These are phyloP conservation scores for Cryptoleucopteryx plumbea DNA, from an alignment of 2,113 vertebrate genomes.

Conservation along the genomic window DNA sequence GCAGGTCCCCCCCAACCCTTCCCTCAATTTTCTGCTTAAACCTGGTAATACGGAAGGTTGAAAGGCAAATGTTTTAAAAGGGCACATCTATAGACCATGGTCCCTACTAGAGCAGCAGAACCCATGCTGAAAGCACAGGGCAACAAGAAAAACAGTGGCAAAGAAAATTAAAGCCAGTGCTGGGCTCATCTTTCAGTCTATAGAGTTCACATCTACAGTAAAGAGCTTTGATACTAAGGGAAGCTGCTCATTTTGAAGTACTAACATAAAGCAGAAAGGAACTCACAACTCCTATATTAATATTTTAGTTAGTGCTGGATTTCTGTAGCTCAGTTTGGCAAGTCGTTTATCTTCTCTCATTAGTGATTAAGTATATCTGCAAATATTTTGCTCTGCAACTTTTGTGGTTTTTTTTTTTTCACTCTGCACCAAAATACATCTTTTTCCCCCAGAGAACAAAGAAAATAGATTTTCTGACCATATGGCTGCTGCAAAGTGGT, in stretches of 20 bases:
- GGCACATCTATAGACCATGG: accelerated
- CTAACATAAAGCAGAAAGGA: neutral
- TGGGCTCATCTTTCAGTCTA: neutral
- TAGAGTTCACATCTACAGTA: neutral
- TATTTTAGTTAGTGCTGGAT: neutral
- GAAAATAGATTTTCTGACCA: neutral
- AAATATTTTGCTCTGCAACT: neutral
- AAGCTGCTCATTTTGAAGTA: neutral
- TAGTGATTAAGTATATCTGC: neutral
- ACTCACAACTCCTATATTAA: accelerated
- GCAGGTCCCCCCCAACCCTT: neutral
- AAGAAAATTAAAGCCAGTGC: neutral
- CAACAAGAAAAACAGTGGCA: neutral
- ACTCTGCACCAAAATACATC: neutral
- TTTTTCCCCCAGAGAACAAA: neutral
- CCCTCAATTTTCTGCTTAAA: neutral
- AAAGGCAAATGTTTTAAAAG: neutral
- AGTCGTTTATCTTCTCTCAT: slow-evolving; percentile 17
- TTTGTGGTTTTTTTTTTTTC: neutral
- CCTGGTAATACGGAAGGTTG: neutral
- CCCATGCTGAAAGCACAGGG: neutral
- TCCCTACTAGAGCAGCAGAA: neutral
- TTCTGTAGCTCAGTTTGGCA: neutral
- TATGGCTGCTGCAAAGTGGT: slow-evolving; percentile 26
- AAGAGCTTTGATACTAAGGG: neutral